These are phyloP conservation scores for Pelosia muscerda DNA, from an alignment of 2,888 invertebrate genomes.

Conservation along the genomic window DNA sequence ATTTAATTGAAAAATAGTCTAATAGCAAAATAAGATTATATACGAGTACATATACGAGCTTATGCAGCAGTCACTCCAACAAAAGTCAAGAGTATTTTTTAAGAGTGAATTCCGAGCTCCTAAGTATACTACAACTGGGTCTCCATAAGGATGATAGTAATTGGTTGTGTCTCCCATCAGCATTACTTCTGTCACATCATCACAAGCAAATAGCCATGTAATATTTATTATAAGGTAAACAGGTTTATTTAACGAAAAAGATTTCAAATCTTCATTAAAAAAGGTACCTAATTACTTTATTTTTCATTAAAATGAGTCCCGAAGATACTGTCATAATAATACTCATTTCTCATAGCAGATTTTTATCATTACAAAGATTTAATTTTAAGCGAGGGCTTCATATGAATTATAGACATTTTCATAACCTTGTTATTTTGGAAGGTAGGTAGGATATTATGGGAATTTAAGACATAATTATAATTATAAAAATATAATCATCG, in stretches of 20 bases:
- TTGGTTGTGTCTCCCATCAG: constrained; percentile 57
- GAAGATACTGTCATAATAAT: not conserved
- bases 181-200: too few species aligned
- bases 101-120: constrained; percentile 49
- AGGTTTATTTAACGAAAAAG: constrained; percentile 25
- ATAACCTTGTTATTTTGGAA: not conserved
- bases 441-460: not conserved
- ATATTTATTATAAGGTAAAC: constrained; percentile 42
- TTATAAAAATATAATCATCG: not conserved
- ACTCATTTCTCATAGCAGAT: not conserved
- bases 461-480: not conserved
- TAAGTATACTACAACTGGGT: constrained; percentile 60
- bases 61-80: too few species aligned
- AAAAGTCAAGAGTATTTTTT: not conserved
- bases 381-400: constrained; percentile 6
- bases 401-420: not conserved
- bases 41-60: too few species aligned
- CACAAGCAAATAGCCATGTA: constrained; percentile 39
- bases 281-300: not conserved
- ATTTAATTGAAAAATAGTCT: too few species aligned
- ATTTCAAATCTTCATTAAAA: not conserved
- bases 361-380: constrained; percentile 6
- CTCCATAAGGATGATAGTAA: constrained; percentile 65
- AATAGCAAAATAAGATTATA: too few species aligned
- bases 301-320: not conserved